Evolutionary conservation across 2,113 vertebrate species (phyloP).

Genomic region (Misgurnus mizolepis): DNA sequence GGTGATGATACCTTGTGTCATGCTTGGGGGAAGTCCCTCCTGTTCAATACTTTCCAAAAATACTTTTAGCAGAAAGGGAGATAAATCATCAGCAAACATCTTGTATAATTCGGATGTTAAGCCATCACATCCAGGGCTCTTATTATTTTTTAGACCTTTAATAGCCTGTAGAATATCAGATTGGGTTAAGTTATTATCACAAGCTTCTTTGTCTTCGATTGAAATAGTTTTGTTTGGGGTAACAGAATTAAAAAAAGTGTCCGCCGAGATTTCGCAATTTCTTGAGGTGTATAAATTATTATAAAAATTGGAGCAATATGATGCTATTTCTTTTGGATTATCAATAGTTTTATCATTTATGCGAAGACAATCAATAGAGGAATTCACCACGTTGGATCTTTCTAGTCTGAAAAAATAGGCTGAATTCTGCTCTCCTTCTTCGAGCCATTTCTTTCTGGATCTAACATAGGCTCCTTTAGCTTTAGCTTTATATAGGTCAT

Average conservation of each 20-base stretch:
- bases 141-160: neutral
- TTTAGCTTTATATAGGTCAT: neutral
- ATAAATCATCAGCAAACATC: too few relatives aligned
- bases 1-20: too few relatives aligned
- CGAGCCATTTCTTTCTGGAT: slow-evolving; percentile 8
- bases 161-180: neutral
- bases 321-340: neutral
- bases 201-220: neutral
- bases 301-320: slow-evolving; percentile 2
- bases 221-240: neutral
- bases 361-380: neutral
- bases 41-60: too few relatives aligned
- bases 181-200: neutral
- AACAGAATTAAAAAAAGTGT: too few relatives aligned
- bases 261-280: neutral
- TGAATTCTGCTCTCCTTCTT: slow-evolving; percentile 23
- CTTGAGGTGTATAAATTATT: neutral
- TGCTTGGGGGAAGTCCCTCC: too few relatives aligned
- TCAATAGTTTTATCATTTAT: neutral
- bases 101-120: neutral
- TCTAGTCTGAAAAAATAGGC: slow-evolving; percentile 9
- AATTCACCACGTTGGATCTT: neutral
- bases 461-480: slow-evolving; percentile 1
- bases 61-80: too few relatives aligned
- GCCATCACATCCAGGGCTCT: slow-evolving; percentile 19